Evolutionary conservation across 2,888 invertebrate genomes (phyloP).

Genomic region (Itoplectis maculator): DNA sequence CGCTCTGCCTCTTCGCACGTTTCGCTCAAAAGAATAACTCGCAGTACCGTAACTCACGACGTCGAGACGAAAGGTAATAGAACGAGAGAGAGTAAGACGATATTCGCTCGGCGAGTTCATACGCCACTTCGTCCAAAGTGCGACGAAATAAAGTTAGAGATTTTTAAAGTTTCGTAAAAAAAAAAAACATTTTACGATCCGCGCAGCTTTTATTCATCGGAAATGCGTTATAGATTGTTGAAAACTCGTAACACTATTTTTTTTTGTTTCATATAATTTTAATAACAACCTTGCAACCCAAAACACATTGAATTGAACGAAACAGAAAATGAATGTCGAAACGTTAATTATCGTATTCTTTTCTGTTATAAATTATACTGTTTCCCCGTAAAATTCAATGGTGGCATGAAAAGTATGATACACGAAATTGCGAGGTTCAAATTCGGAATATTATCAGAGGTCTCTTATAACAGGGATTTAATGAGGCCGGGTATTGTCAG

Average conservation of each 20-base stretch:
- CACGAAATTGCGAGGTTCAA: conserved; percentile 4
- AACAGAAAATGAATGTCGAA: no score
- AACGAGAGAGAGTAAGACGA: conserved; percentile 24
- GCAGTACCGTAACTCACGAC: conserved; percentile 12
- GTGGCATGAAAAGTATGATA: neutral
- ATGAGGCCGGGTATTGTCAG: conserved; percentile 16
- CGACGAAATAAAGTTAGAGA: conserved; percentile 26
- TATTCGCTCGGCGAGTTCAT: conserved; percentile 32
- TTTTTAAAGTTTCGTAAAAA: conserved; percentile 38
- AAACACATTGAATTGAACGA: no score
- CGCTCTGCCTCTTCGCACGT: conserved; percentile 22
- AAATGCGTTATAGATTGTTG: neutral
- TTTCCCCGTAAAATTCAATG: neutral
- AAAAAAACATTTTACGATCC: conserved; percentile 20
- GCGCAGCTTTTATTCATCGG: neutral
- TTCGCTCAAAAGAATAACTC: conserved; percentile 48
- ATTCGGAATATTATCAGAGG: neutral
- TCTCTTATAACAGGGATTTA: conserved; percentile 10
- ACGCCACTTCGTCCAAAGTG: conserved; percentile 16
- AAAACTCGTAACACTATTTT: no score
- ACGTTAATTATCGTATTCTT: neutral
- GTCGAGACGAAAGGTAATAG: conserved; percentile 32
- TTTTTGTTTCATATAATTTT: no score
- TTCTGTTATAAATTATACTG: neutral
- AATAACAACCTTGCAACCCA: no score